Evolutionary conservation across 92 coral and sea anemone species (phyloP).

Genomic region (Pocillopora grandis): DNA sequence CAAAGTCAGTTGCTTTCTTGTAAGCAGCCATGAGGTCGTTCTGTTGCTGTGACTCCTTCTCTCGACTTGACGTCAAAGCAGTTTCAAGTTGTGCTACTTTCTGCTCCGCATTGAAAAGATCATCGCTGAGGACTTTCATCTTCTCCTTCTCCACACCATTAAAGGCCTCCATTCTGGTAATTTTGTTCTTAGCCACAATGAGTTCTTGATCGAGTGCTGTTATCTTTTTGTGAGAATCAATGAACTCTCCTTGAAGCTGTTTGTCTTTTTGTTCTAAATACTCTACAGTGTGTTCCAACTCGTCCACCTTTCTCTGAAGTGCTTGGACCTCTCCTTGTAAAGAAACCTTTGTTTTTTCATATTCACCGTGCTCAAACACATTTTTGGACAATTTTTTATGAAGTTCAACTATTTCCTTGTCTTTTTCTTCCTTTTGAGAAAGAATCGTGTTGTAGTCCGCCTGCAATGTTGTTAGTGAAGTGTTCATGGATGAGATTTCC

Average conservation of each 20-base stretch:
- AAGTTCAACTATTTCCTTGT: conserved; percentile 59
- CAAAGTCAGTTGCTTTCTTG: conserved; percentile 79
- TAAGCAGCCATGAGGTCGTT: conserved; percentile 70
- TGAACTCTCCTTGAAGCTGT: conserved; percentile 68
- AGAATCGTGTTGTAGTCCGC: conserved; percentile 54
- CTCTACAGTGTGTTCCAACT: conserved; percentile 55
- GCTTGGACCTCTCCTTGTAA: conserved; percentile 52
- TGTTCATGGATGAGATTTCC: conserved; percentile 44
- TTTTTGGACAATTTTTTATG: conserved; percentile 57
- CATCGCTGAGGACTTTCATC: conserved; percentile 59
- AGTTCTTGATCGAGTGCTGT: conserved; percentile 82
- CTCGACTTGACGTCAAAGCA: conserved; percentile 52
- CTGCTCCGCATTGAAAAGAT: conserved; percentile 59
- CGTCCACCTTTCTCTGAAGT: conserved; percentile 51
- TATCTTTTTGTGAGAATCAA: conserved; percentile 64
- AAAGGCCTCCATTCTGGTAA: conserved; percentile 77
- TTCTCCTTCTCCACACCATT: conserved; percentile 62
- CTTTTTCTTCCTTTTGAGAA: conserved; percentile 55
- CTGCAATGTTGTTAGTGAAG: conserved; percentile 58
- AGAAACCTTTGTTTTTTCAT: conserved; percentile 39
- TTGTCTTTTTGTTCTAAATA: conserved; percentile 62
- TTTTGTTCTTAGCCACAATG: conserved; percentile 62
- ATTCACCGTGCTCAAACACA: conserved; percentile 61
- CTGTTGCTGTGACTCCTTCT: conserved; percentile 63
- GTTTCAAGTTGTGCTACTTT: conserved; percentile 66